Conservation (phyloP, 2,797 vertebrate species). For the Periophthalmus magnuspinnatus region DNA sequence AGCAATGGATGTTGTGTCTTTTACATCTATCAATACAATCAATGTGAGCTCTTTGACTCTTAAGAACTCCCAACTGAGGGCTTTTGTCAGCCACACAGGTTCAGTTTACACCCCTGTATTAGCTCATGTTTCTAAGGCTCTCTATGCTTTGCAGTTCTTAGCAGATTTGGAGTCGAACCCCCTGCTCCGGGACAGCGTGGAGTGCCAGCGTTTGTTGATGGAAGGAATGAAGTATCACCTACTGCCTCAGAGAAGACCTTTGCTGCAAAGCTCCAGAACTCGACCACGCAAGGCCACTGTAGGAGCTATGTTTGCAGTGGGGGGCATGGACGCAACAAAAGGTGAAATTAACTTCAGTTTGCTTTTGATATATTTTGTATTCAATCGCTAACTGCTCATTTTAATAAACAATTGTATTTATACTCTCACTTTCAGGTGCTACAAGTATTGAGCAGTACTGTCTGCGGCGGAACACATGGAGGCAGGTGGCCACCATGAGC, state of each 20-base stretch:
- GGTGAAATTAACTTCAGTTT: constrained; percentile 68
- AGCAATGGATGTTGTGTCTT: too few relatives aligned
- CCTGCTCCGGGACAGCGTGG: constrained; percentile 91
- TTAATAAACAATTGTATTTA: not conserved
- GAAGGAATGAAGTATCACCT: constrained; percentile 99
- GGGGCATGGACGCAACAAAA: constrained; percentile 98
- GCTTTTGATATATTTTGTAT: not conserved
- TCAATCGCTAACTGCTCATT: not conserved
- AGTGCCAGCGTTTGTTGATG: constrained; percentile 97
- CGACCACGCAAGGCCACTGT: constrained; percentile 96
- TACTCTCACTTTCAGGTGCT: constrained; percentile 79
- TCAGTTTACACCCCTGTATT: not conserved
- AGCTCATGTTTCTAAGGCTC: not conserved
- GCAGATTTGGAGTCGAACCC: constrained; percentile 92
- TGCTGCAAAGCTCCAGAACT: constrained; percentile 93
- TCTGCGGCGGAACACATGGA: constrained; percentile 91
- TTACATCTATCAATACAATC: too few relatives aligned
- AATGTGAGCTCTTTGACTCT: too few relatives aligned
- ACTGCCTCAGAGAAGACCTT: constrained; percentile 90
- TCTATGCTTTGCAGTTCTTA: constrained; percentile 79
- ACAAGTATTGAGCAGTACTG: constrained; percentile 98
- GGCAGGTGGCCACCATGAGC: constrained; percentile 94
- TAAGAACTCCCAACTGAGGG: not conserved
- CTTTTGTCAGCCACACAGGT: not conserved
- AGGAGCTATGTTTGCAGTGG: constrained; percentile 92